phyloP scores from a whole-genome alignment of 2,797 vertebrate species.

The Passerculus sandwichensis region DNA sequence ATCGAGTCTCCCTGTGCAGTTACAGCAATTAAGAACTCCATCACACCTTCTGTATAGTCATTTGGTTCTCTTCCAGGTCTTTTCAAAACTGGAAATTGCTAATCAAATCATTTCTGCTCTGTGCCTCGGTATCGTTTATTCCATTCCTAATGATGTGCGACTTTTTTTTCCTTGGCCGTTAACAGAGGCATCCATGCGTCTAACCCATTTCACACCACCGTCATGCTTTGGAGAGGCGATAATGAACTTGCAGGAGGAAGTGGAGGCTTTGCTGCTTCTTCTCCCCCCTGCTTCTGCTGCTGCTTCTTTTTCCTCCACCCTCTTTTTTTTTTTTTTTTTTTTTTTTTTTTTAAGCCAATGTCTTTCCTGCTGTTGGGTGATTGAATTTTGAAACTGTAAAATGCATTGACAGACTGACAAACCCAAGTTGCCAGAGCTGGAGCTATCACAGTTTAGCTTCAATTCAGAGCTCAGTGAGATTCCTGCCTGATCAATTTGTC shows the following conservation, averaged over 20 bases:
- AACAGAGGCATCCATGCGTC: constrained; percentile 84
- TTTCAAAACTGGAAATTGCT: constrained; percentile 94
- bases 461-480: constrained; percentile 80
- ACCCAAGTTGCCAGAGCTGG: constrained; percentile 71
- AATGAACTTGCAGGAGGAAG: constrained; percentile 81
- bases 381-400: constrained; percentile 81
- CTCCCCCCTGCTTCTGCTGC: neutral
- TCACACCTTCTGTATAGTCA: constrained; percentile 92
- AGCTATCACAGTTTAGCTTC: constrained; percentile 79
- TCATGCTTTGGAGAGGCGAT: constrained; percentile 79
- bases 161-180: constrained; percentile 82
- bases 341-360: constrained; percentile 59
- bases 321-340: too few relatives aligned
- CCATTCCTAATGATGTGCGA: constrained; percentile 88
- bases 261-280: constrained; percentile 68
- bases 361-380: constrained; percentile 79
- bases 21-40: constrained; percentile 97
- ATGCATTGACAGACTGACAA: constrained; percentile 77
- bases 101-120: constrained; percentile 97
- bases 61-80: constrained; percentile 94
- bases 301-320: too few relatives aligned
- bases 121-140: constrained; percentile 91
- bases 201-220: constrained; percentile 84
- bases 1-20: constrained; percentile 96
- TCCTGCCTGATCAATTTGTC: constrained; percentile 85